phyloP scores from a whole-genome alignment of 2,888 invertebrate species.

The Macaria notata region DNA sequence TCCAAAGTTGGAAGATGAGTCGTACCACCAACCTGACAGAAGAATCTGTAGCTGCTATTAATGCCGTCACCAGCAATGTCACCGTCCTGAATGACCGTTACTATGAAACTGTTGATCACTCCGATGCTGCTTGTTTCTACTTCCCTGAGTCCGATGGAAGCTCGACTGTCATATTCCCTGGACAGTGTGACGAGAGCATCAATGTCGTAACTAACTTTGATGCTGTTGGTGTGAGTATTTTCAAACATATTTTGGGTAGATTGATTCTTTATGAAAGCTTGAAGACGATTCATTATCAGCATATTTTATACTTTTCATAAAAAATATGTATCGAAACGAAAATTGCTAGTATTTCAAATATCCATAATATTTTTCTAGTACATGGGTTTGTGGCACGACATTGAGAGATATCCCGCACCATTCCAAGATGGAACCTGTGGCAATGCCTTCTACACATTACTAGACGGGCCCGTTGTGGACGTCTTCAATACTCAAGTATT shows the following conservation, averaged over 20 bases:
- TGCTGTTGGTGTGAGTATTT: conserved; percentile 39
- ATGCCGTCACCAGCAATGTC: conserved; percentile 27
- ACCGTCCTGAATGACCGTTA: conserved; percentile 43
- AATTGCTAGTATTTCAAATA: too few species aligned
- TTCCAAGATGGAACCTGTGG: conserved; percentile 58
- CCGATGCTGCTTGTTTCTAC: conserved; percentile 49
- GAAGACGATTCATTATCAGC: too few species aligned
- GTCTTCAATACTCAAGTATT: conserved; percentile 54
- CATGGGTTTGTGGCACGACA: conserved; percentile 55
- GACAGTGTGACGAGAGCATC: conserved; percentile 57
- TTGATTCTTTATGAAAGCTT: too few species aligned
- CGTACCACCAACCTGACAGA: conserved; percentile 29
- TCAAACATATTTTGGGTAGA: too few species aligned
- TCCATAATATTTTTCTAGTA: conserved; percentile 39
- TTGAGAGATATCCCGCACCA: conserved; percentile 49
- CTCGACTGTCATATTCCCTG: conserved; percentile 40
- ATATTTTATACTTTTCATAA: too few species aligned
- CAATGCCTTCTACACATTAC: conserved; percentile 50
- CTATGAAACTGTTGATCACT: conserved; percentile 38
- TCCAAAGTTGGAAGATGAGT: conserved; percentile 63
- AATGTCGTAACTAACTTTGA: conserved; percentile 47
- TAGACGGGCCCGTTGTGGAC: conserved; percentile 33
- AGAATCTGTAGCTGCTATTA: conserved; percentile 30
- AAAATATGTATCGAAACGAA: too few species aligned
- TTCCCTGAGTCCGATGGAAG: conserved; percentile 35